Base-by-base conservation (phyloP, 2,888 invertebrate genomes). In the Leptura quadrifasciata region DNA sequence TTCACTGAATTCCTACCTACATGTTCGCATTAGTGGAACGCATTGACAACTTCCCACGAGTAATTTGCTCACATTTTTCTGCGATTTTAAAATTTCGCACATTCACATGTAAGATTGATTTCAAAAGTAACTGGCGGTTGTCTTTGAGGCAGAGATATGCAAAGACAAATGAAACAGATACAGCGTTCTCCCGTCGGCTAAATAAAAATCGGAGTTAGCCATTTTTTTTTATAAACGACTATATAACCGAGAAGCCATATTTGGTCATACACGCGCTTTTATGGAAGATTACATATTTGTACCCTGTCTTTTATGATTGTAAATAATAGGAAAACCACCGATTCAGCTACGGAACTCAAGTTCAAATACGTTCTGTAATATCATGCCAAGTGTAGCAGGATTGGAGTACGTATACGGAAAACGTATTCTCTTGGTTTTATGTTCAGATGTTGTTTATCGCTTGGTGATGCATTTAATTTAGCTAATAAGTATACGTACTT, bases 281-380 rank as follows among this genome's bases (percentile, higher is more conserved):
- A 83, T 81, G 81, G 80, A 78, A 83, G 83, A 83, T 84, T 83
- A 82, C 83, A 83, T 85, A 84, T 84, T 85, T 82, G 82, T 81
- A 81, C 79, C 79, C 79, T 74, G 81, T 84, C 83, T 83, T 83
- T 83, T 83, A 77, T 77, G 82, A 83, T 78, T 76, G 78, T 76
- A 77, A 82, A 81, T 82, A 83, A 81, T 82, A 82, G 81, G 81
- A 82, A 82, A 83, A 80, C 60, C 61, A 52, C 61, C 52, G 71
- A 61, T 52, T 61, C 63, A 64, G 75, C 58, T 61, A 61, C 57
- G 67, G 75, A 68, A 57, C 63, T 64, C 64, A 39, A 63, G 35
- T 57, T 69, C 69, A 58, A 47, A 57, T 68, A 57, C 18, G 68
- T 35, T 69, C 39, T 69, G 69, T 57, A 68, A 54, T 57, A n/a